These are phyloP conservation scores for Unio delphinus DNA, from an alignment of 2,888 invertebrate genomes.

Conservation along the genomic window DNA sequence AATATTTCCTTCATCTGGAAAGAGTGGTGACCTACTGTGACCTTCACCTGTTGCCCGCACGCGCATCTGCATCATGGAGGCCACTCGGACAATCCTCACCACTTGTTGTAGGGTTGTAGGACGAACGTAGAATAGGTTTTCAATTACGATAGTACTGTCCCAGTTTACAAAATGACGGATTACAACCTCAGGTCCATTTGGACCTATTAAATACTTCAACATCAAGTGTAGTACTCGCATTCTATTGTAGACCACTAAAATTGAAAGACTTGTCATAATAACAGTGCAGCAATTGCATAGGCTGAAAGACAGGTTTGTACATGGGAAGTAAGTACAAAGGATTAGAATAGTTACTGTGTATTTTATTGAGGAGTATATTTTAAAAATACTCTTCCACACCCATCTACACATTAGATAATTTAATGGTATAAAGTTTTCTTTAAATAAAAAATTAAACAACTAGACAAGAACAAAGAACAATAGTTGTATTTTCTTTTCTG, in stretches of 20 bases:
- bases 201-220: conserved; percentile 3
- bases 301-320: too few relatives aligned
- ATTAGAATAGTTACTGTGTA: too few relatives aligned
- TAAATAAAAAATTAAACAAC: too few relatives aligned
- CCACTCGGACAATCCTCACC: conserved; percentile 2
- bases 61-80: neutral
- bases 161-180: conserved; percentile 11
- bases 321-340: too few relatives aligned
- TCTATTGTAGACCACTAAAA: conserved; percentile 4
- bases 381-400: too few relatives aligned
- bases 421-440: too few relatives aligned
- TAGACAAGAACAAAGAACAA: too few relatives aligned
- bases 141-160: conserved; percentile 9
- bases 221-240: conserved; percentile 2
- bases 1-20: conserved; percentile 11
- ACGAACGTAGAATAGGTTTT: conserved; percentile 7
- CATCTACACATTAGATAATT: too few relatives aligned
- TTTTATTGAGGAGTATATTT: neutral
- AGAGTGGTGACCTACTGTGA: conserved; percentile 9
- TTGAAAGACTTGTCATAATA: neutral
- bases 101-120: conserved; percentile 11
- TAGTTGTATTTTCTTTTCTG: too few relatives aligned
- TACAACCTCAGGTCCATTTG: conserved; percentile 7
- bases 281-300: too few relatives aligned
- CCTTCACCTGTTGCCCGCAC: conserved; percentile 8